phyloP scores from a whole-genome alignment of 2,797 vertebrate genomes.

The Euthynnus affinis region DNA sequence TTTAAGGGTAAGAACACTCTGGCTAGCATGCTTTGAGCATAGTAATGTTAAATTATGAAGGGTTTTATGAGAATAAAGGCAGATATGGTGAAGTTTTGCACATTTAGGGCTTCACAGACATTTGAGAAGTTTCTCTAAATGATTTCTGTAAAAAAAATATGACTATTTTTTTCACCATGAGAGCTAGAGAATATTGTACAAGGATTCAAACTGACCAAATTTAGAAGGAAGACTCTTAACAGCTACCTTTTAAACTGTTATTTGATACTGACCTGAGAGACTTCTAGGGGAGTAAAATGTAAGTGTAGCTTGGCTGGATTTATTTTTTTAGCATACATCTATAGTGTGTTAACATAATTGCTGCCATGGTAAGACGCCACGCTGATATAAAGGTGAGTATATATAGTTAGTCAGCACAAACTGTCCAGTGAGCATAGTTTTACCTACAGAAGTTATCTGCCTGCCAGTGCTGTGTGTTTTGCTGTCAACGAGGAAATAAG shows the following conservation, averaged over 20 bases:
- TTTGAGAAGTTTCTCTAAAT: neutral
- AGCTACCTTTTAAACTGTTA: no score
- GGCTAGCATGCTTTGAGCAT: slow-evolving; percentile 9
- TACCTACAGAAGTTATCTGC: no score
- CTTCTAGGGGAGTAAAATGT: no score
- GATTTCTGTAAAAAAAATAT: neutral
- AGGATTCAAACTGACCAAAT: no score
- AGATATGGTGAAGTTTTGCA: neutral
- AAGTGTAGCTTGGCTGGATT: no score
- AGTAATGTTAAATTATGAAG: neutral
- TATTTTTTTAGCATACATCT: no score
- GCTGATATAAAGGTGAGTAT: neutral
- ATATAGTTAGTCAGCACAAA: no score
- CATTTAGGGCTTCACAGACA: neutral
- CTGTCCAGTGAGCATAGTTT: neutral
- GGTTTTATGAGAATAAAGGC: neutral
- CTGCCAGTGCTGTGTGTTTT: neutral
- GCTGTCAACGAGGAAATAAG: neutral
- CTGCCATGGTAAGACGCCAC: neutral
- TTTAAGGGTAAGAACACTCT: slow-evolving; percentile 4
- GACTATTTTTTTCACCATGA: neutral
- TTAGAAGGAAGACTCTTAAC: no score
- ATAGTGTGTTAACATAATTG: no score
- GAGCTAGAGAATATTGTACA: neutral
- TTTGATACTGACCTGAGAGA: no score